Conservation (phyloP, 2,888 invertebrate genomes). For the Metacarcinus magister region DNA sequence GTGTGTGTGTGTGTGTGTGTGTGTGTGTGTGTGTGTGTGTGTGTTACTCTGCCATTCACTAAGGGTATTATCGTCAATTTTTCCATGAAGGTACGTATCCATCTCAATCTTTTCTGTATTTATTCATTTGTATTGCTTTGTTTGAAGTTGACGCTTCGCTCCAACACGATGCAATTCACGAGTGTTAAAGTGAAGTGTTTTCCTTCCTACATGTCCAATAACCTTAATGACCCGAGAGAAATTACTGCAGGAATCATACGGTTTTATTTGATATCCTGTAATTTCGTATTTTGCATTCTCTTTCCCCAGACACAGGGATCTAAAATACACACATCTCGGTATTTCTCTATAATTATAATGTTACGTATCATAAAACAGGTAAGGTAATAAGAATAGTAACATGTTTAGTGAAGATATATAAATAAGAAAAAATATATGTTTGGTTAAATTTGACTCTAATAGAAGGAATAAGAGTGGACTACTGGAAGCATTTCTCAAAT, state of each 20-base stretch:
- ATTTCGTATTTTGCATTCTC: not conserved
- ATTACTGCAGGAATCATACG: not conserved
- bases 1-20: constrained; percentile 45
- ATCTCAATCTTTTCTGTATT: not conserved
- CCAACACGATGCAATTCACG: not conserved
- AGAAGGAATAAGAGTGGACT: not conserved
- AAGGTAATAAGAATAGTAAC: not conserved
- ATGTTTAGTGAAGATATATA: not conserved
- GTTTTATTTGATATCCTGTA: not conserved
- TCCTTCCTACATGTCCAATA: not conserved
- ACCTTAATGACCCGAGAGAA: not conserved
- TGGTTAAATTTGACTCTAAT: not conserved
- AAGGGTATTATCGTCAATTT: not conserved
- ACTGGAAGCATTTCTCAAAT: not conserved
- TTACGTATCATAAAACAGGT: too few relatives aligned
- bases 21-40: not conserved
- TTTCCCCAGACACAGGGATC: not conserved
- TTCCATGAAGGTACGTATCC: not conserved
- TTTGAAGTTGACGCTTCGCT: not conserved
- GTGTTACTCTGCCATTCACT: not conserved
- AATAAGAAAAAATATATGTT: too few relatives aligned
- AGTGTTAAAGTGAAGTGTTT: not conserved
- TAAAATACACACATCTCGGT: not conserved
- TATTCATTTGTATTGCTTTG: not conserved
- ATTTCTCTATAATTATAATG: not conserved